Base-by-base conservation (phyloP, 2,113 vertebrate genomes). In the Pyxicephalus adspersus region DNA sequence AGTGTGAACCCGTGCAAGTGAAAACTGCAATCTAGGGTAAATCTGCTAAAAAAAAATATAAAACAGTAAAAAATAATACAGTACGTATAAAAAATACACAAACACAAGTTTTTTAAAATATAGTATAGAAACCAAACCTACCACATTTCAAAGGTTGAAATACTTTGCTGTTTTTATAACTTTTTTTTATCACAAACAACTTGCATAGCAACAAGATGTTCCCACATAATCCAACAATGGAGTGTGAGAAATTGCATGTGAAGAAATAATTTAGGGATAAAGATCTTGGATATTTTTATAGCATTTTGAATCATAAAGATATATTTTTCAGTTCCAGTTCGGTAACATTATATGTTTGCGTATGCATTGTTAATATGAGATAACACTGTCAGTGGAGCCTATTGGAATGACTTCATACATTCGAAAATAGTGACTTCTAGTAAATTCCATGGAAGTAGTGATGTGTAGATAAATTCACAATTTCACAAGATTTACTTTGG, bases 361-460 rank as follows among this genome's bases (percentile, higher is more conserved):
- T 34, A 28, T 31, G 70, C 70, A 55, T 52, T 57, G 70, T n/a
- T 19, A 29, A 57, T 72, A 57, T 55, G 70, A 72, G 70, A 72
- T 72, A 72, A 57, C 50, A 72, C 57, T 72, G 51, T 57, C 52
- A 55, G 70, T 31, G 23, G 55, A 22, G 70, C 51, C 50, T 72
- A 57, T 19, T 57, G 70, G 50, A 72, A 55, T 29, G 26, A 72
- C 51, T 13, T 57, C 16, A 72, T 72, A 52, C 70, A 72, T 72
- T 72, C 51, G 51, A 57, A 72, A 57, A 51, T 72, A 28, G 17
- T 72, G 70, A 72, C 70, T 29, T n/a, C 45, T 29, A 73, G 5
- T 58, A n/a, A 26, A 57, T 58, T 19, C 70, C 52, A 58, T 34
- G 23, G 54, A 4, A 15, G 28, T 34, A 73, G 54, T 58, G 54